These are phyloP conservation scores for Desmodus rotundus DNA, from an alignment of 2,113 vertebrate genomes.

Conservation along the genomic window DNA sequence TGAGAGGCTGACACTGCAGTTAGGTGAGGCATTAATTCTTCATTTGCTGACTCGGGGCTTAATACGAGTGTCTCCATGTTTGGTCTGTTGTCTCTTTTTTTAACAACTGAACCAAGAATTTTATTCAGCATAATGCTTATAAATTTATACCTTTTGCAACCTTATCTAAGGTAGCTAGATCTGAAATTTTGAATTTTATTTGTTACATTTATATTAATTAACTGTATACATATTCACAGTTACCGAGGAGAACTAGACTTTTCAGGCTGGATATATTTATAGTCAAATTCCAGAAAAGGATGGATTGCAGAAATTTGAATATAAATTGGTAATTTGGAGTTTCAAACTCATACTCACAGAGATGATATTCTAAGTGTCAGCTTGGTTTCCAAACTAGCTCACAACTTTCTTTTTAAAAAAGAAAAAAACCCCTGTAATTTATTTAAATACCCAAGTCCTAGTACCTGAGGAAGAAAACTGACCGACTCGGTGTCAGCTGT, in stretches of 20 bases:
- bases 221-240: background rate
- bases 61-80: background rate
- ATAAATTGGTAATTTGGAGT: background rate
- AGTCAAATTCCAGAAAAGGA: background rate
- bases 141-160: background rate
- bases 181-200: constrained; percentile 1
- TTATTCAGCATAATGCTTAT: background rate
- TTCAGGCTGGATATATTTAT: background rate
- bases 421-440: background rate
- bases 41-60: background rate
- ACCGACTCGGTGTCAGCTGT: background rate
- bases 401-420: background rate
- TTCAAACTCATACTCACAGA: background rate
- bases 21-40: background rate
- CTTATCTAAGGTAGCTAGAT: background rate
- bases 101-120: background rate
- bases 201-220: background rate
- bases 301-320: background rate
- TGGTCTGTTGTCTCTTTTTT: background rate
- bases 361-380: background rate
- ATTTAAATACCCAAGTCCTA: background rate
- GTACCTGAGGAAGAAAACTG: background rate
- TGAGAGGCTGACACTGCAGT: background rate
- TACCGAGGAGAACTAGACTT: background rate
- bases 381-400: background rate